Evolutionary conservation across 2,888 invertebrate genomes (phyloP), one percentile per base, ranked within the genome.

Genomic region (Chloroclystis v-ata): DNA sequence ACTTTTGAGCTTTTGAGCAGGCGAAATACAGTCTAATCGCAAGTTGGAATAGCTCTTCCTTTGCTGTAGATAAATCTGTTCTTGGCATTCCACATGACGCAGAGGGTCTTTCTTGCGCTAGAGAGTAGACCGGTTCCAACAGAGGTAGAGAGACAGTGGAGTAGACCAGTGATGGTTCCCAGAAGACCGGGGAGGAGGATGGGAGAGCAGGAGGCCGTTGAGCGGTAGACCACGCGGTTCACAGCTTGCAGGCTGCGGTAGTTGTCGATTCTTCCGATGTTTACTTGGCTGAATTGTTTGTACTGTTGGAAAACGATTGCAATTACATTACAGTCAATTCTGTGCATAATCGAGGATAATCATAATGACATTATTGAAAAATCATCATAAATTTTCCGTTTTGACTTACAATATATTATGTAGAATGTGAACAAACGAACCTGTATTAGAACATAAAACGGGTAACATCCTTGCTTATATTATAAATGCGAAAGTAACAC

Each of bases 201-300:
- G 6, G 69, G 43, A 2, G 79, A 67, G 47, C 75, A 70, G 0
- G 83, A 78, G 0, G 78, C 70, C 1, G 64, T 46, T 5, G 83
- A 81, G 0, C 82, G 75, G 72, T 82, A 86, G 1, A 88, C 72
- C 8, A 79, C 59, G 4, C 87, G 74, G 56, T 79, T 74, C 4
- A 66, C 56, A 0, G 76, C 59, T 39, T 89, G 89, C 1, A 80
- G 65, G 8, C 82, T 79, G 9, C 90, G 72, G 68, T 83, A 87
- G 74, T 89, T 90, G 65, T 73, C 73, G 9, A 75, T 63, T 10
- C 76, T 76, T 1, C 80, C 83, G 0, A 86, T 65, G 52, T 84
- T 67, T 0, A 76, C 78, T 49, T 67, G 68, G 54, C 71, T 77
- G 61, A 86, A 69, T 7, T 66, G 45, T 46, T 76, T 76, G 72